These are phyloP conservation scores for Ganaspis sp. DNA, from an alignment of 1,140 invertebrate species.

Conservation along the genomic window DNA sequence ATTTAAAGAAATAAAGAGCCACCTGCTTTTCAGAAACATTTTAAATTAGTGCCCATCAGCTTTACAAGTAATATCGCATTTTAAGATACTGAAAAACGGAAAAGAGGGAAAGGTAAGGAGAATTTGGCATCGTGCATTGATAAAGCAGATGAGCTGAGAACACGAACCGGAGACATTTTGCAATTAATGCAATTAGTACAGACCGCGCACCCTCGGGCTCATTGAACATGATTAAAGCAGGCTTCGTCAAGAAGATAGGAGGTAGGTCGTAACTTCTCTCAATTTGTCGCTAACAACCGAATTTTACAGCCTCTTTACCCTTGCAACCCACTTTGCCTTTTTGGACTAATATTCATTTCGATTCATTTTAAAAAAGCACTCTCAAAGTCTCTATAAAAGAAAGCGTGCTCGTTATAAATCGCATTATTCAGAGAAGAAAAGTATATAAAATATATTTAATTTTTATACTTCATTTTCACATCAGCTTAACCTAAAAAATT, in stretches of 20 bases:
- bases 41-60: no score
- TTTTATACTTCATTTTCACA: no score
- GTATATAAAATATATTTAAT: no score
- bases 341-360: neutral
- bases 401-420: no score
- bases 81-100: neutral
- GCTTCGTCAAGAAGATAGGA: constrained; percentile 48
- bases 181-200: constrained; percentile 58
- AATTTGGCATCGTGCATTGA: constrained; percentile 6
- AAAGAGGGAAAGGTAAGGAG: neutral
- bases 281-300: constrained; percentile 48
- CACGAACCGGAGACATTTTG: constrained; percentile 49
- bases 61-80: neutral
- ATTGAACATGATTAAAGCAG: constrained; percentile 48
- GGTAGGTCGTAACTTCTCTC: constrained; percentile 37
- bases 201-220: constrained; percentile 40
- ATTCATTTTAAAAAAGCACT: no score
- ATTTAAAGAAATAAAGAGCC: no score
- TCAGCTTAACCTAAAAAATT: no score
- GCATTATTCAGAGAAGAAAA: no score
- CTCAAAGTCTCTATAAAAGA: no score
- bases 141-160: constrained; percentile 1
- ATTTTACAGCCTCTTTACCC: constrained; percentile 35
- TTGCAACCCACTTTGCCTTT: neutral
- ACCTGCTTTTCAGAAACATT: no score